Evolutionary conservation across 1,140 invertebrate genomes (phyloP), one percentile per base, ranked within the genome.

Genomic region (Leptonema lineaticorne): DNA sequence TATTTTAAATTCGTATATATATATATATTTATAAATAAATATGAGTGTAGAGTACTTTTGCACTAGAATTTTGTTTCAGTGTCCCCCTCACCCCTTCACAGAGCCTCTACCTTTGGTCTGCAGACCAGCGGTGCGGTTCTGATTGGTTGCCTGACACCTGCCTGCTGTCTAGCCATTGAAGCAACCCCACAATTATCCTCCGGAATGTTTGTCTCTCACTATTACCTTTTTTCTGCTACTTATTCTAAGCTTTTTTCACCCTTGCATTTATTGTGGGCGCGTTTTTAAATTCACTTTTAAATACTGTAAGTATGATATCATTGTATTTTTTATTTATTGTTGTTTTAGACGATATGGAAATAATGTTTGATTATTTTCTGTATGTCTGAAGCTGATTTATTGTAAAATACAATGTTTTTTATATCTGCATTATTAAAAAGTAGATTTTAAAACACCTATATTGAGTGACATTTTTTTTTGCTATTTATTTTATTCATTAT

Each of bases 41-140:
- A 68, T 71, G 48, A 53, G 70, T 69, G 70, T 71, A 71, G 70
- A 68, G 70, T 69, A 79, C 76, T 75, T n/a, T 79, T 79, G 81
- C 81, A 79, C 78, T 81, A 82, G 81, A 81, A 78, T 77, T 82
- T 79, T 81, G 79, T 81, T 82, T 81, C 81, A 82, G 81, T 81
- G 80, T 79, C 75, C 74, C 77, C 80, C 78, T 78, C 78, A 79
- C 78, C 78, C 78, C 78, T 76, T 77, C 76, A 78, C 78, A 62
- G 68, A 69, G 70, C 68, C 68, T 29, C 37, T 37, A 64, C 62
- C 62, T 30, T 41, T 64, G 62, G 62, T 64, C 62, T 64, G 62
- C 62, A 20, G 62, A 64, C 62, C 62, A n/a, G 62, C 33, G 62
- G 62, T 64, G 62, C 46, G 57, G 65, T 62, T 68, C 67, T 69